Evolutionary conservation across 2,888 invertebrate genomes (phyloP).

Genomic region (Ypsolopha scabrella): DNA sequence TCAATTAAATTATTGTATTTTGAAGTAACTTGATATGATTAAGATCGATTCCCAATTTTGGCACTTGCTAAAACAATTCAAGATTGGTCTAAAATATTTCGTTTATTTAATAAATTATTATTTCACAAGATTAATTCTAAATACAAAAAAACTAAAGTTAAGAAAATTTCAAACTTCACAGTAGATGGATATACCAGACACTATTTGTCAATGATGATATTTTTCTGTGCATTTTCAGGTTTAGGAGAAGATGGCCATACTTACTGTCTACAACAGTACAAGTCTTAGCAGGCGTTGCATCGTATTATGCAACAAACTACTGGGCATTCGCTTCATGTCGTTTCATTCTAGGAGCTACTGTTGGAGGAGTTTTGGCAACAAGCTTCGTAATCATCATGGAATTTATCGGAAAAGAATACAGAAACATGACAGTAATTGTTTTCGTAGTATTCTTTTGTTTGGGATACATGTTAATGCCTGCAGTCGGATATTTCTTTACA

Average conservation of each 20-base stretch:
- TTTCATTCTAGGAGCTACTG: conserved; percentile 78
- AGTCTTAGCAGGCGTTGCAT: conserved; percentile 75
- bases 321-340: conserved; percentile 74
- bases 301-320: conserved; percentile 74
- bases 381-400: conserved; percentile 75
- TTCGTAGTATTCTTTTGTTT: conserved; percentile 78
- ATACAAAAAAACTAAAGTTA: too few species aligned
- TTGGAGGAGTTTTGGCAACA: conserved; percentile 84
- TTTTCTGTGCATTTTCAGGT: conserved; percentile 58
- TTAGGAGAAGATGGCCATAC: conserved; percentile 79
- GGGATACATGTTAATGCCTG: conserved; percentile 74
- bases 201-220: too few species aligned
- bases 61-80: too few species aligned
- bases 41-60: too few species aligned
- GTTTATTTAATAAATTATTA: background rate
- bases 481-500: conserved; percentile 73
- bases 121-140: background rate
- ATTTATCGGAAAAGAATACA: conserved; percentile 69
- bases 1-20: too few species aligned
- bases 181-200: too few species aligned
- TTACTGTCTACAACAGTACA: conserved; percentile 79
- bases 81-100: background rate
- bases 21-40: too few species aligned
- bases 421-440: conserved; percentile 70
- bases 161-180: background rate